Conservation (phyloP, 2,113 vertebrate species). For the Myxocyprinus asiaticus region DNA sequence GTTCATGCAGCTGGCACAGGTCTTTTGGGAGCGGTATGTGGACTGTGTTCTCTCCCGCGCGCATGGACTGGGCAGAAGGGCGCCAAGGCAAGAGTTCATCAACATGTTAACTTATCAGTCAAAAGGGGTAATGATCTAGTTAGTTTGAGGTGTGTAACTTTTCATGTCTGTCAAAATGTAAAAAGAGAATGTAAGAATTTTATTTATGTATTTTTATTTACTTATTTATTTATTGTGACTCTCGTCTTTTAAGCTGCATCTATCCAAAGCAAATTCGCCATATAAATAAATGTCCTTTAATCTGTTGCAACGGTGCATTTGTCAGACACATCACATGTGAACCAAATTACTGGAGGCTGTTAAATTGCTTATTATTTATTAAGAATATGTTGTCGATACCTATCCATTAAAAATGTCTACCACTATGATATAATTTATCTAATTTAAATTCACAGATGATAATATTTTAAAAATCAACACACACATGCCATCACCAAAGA, state of each 20-base stretch:
- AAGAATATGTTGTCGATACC: too few relatives aligned
- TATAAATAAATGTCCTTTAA: not conserved
- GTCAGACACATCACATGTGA: not conserved
- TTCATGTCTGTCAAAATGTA: not conserved
- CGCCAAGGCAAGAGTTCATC: conserved; percentile 11
- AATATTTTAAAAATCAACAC: too few relatives aligned
- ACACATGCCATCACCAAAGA: too few relatives aligned
- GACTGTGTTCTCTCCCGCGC: conserved; percentile 80
- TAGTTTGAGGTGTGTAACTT: not conserved
- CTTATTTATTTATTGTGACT: too few relatives aligned
- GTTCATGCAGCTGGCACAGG: conserved; percentile 80
- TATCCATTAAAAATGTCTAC: too few relatives aligned
- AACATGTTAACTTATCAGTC: conserved; percentile 17
- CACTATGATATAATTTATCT: too few relatives aligned
- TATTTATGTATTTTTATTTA: not conserved
- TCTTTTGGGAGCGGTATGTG: conserved; percentile 84
- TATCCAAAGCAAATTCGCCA: not conserved
- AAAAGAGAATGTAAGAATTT: not conserved
- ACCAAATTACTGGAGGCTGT: not conserved
- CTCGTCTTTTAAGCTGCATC: not conserved
- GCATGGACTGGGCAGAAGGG: conserved; percentile 81
- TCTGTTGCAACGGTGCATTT: not conserved
- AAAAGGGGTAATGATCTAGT: not conserved
- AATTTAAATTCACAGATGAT: too few relatives aligned
- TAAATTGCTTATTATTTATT: too few relatives aligned